A percentile compares a stretch with the other conserved stretches of the same genome.
These are phyloP conservation scores for Nasonia vitripennis DNA, from an alignment of 1,140 invertebrate species.

Conservation along the genomic window DNA sequence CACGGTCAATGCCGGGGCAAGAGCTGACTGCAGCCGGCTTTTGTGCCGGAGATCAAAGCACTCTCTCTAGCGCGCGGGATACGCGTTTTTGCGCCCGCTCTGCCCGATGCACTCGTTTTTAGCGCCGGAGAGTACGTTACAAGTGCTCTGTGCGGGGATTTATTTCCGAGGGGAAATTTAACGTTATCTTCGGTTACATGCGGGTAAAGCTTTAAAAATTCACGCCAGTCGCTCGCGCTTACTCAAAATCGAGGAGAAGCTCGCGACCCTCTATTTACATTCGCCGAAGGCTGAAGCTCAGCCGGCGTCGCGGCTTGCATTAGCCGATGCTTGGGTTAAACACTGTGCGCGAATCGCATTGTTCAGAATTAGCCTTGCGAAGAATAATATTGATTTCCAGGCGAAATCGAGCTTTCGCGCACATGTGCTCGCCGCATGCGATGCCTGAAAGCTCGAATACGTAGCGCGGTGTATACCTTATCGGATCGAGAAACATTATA, in stretches of 20 bases:
- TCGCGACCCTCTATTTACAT: too few species aligned
- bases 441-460: not conserved
- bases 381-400: constrained; percentile 19
- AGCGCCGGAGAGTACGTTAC: too few species aligned
- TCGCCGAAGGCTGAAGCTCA: not conserved
- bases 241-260: too few species aligned
- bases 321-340: not conserved
- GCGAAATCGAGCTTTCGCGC: not conserved
- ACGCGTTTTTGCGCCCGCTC: not conserved
- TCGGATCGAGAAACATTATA: too few species aligned
- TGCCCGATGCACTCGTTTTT: too few species aligned
- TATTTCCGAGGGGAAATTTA: too few species aligned
- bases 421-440: constrained; percentile 5
- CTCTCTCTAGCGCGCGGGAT: not conserved
- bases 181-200: too few species aligned
- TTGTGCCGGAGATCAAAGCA: not conserved
- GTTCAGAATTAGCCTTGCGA: not conserved
- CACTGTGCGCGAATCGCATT: not conserved
- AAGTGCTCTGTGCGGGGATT: too few species aligned
- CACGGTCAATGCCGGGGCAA: not conserved
- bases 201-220: too few species aligned
- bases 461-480: too few species aligned
- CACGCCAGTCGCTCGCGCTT: too few species aligned
- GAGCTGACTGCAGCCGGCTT: not conserved
- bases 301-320: too few species aligned